Conservation (phyloP, 2,888 invertebrate genomes). For the Periphyllus acericola region DNA sequence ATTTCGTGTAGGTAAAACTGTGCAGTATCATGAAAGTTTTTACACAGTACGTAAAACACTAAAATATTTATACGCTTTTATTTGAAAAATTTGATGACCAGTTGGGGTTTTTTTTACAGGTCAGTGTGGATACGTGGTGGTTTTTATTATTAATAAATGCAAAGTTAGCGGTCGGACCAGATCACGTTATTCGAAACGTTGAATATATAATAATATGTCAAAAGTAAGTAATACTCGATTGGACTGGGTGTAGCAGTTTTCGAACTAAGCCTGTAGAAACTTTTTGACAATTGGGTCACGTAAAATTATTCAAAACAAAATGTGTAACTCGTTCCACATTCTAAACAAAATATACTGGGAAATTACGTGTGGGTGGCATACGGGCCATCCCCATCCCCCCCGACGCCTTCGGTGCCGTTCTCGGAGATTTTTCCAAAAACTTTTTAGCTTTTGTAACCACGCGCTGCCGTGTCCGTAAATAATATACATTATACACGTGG, state of each 20-base stretch:
- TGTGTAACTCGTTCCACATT: constrained; percentile 18
- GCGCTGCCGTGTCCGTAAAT: too few species aligned
- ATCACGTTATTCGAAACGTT: neutral
- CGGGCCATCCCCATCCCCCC: neutral
- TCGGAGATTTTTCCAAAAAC: neutral
- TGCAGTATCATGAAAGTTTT: too few species aligned
- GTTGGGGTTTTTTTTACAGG: neutral
- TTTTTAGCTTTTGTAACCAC: neutral
- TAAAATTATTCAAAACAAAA: constrained; percentile 49
- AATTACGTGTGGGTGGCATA: neutral
- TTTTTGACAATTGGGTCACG: constrained; percentile 19
- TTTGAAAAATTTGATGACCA: neutral
- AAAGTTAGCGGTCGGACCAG: neutral
- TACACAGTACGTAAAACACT: neutral
- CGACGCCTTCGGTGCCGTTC: neutral
- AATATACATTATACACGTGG: neutral
- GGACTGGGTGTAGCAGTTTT: neutral
- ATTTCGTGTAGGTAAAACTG: too few species aligned
- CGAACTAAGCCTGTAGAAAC: neutral
- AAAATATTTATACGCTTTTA: neutral
- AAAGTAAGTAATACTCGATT: constrained; percentile 2
- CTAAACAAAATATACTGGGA: neutral
- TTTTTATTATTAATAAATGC: constrained; percentile 6
- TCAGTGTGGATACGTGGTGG: neutral
- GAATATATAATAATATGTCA: neutral